Percentiles rank a stretch among this genome's conserved stretches.
These are phyloP conservation scores for Petrocephalus sullivani DNA, from an alignment of 2,797 vertebrate genomes.

Conservation along the genomic window DNA sequence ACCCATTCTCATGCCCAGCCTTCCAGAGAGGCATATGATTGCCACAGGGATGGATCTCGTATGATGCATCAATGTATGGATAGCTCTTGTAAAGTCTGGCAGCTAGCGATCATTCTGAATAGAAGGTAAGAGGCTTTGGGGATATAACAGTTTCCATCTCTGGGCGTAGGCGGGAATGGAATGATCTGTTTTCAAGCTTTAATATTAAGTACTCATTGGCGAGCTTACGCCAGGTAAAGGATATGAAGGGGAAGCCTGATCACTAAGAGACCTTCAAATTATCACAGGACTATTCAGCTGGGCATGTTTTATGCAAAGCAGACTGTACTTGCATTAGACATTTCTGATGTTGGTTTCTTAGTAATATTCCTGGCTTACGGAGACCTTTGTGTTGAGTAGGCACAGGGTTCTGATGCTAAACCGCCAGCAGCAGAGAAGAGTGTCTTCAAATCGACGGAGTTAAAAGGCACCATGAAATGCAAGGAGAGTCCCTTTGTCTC, in stretches of 20 bases:
- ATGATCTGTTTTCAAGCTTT: background rate
- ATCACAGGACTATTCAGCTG: background rate
- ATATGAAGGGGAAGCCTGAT: background rate
- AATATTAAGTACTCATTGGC: background rate
- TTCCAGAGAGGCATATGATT: background rate
- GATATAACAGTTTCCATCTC: background rate
- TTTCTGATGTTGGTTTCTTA: conserved; percentile 2
- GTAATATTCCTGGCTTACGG: background rate
- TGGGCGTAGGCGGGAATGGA: background rate
- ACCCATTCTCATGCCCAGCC: background rate
- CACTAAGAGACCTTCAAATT: background rate
- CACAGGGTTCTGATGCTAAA: background rate
- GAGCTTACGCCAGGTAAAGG: background rate
- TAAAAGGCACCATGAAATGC: background rate
- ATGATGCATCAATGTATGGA: background rate
- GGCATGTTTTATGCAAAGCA: background rate
- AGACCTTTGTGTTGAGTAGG: background rate
- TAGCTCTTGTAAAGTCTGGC: background rate
- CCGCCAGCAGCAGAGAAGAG: background rate
- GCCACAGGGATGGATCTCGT: background rate
- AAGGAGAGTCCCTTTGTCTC: background rate
- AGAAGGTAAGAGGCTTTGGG: background rate
- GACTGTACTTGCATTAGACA: background rate
- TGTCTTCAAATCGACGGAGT: background rate
- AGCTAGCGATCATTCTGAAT: background rate